Conservation (phyloP, 2,113 vertebrate genomes). For the Seriola rivoliana region DNA sequence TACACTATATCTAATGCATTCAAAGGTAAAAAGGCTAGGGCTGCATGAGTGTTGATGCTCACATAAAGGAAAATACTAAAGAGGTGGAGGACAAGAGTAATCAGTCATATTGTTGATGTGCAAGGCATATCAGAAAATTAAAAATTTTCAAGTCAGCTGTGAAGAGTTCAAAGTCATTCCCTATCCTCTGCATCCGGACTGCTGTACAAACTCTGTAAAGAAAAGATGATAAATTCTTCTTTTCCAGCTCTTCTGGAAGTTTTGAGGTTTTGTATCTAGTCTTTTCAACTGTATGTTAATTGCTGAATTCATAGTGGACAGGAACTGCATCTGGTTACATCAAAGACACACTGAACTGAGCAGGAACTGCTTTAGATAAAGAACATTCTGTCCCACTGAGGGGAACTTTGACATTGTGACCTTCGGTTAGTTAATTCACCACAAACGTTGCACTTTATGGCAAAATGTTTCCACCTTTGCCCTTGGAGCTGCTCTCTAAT, state of each 20-base stretch:
- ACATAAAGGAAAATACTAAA: slow-evolving; percentile 10
- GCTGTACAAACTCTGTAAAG: not conserved
- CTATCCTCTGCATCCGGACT: not conserved
- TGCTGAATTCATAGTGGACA: not conserved
- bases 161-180: slow-evolving; percentile 6
- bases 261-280: not conserved
- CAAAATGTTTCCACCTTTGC: slow-evolving; percentile 29
- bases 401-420: slow-evolving; percentile 29
- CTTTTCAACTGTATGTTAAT: not conserved
- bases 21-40: not conserved
- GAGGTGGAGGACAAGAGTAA: slow-evolving; percentile 1
- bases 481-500: slow-evolving; percentile 15
- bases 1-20: slow-evolving; percentile 35
- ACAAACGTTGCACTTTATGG: not conserved
- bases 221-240: slow-evolving; percentile 23
- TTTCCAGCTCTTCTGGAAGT: not conserved
- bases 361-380: slow-evolving; percentile 13
- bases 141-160: slow-evolving; percentile 27
- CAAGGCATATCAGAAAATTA: slow-evolving; percentile 31
- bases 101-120: slow-evolving; percentile 16
- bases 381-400: slow-evolving; percentile 20
- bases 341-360: slow-evolving; percentile 30
- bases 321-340: slow-evolving; percentile 18
- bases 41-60: not conserved
- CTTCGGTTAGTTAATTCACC: slow-evolving; percentile 9